Evolutionary conservation across 37 sponge, comb jelly and placozoan genomes (phyloP).

Genomic region (Aplysina aerophoba): DNA sequence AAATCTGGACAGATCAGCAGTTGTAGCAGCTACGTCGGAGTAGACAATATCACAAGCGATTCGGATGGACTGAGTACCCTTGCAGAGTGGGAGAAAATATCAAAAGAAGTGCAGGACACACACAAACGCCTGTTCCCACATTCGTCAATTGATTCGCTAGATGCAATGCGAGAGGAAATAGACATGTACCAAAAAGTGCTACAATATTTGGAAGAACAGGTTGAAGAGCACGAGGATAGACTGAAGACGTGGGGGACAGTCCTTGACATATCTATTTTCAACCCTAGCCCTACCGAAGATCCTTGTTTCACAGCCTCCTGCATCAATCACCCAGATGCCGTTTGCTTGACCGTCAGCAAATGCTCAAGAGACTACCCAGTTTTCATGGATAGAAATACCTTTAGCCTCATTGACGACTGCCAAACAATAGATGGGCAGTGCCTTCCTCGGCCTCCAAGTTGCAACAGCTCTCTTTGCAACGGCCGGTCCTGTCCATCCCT

Average conservation of each 20-base stretch:
- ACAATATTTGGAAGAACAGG: slow-evolving; percentile 30
- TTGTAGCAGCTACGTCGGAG: slow-evolving; percentile 1
- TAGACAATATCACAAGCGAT: not conserved
- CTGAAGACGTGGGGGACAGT: slow-evolving; percentile 23
- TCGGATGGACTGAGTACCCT: not conserved
- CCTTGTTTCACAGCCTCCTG: slow-evolving; percentile 45
- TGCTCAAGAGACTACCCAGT: slow-evolving; percentile 54
- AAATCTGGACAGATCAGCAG: not conserved
- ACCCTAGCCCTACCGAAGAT: not conserved
- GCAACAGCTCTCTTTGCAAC: slow-evolving; percentile 57
- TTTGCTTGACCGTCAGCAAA: slow-evolving; percentile 43
- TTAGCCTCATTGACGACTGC: slow-evolving; percentile 27
- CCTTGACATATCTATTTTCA: not conserved
- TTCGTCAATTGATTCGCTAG: not conserved
- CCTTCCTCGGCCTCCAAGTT: slow-evolving; percentile 11
- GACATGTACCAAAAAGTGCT: not conserved
- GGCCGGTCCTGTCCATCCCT: slow-evolving; percentile 22
- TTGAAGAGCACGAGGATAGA: slow-evolving; percentile 22
- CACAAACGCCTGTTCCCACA: not conserved
- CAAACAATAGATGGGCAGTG: not conserved
- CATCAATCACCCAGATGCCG: slow-evolving; percentile 41
- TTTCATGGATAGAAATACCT: slow-evolving; percentile 25
- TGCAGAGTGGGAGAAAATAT: not conserved
- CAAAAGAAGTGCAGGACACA: not conserved
- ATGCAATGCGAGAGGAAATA: not conserved